phyloP scores from a whole-genome alignment of 2,797 vertebrate species.

The Vireo griseus region DNA sequence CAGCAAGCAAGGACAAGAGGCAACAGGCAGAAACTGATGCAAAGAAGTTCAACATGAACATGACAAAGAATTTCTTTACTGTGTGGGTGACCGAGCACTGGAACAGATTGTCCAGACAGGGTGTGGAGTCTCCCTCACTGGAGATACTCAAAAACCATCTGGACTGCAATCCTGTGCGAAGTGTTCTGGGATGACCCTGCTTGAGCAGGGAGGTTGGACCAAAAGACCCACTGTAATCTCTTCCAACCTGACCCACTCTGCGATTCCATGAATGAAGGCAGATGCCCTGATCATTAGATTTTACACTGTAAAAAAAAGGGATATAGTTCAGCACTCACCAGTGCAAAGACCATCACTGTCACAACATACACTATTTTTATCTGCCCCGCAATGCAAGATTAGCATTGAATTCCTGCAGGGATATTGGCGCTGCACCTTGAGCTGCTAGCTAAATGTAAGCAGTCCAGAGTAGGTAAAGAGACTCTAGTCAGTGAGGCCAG shows the following conservation, averaged over 20 bases:
- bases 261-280: neutral
- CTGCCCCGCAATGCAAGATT: rapidly evolving
- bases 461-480: neutral
- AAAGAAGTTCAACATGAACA: neutral
- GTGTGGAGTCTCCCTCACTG: neutral
- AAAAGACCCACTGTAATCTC: neutral
- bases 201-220: neutral
- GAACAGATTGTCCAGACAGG: neutral
- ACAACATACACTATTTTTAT: neutral
- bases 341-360: neutral
- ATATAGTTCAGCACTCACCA: neutral
- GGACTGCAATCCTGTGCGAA: neutral
- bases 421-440: neutral
- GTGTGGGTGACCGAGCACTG: neutral
- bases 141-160: neutral
- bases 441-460: neutral
- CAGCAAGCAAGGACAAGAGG: neutral
- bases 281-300: neutral
- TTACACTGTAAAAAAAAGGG: neutral
- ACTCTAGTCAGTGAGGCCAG: neutral
- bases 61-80: neutral
- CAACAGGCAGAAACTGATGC: neutral
- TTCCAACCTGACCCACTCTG: neutral
- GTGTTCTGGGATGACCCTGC: neutral
- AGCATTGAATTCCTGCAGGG: neutral